Evolutionary conservation across 2,888 invertebrate species (phyloP).

Genomic region (Sphaerolaimus hirsutus): DNA sequence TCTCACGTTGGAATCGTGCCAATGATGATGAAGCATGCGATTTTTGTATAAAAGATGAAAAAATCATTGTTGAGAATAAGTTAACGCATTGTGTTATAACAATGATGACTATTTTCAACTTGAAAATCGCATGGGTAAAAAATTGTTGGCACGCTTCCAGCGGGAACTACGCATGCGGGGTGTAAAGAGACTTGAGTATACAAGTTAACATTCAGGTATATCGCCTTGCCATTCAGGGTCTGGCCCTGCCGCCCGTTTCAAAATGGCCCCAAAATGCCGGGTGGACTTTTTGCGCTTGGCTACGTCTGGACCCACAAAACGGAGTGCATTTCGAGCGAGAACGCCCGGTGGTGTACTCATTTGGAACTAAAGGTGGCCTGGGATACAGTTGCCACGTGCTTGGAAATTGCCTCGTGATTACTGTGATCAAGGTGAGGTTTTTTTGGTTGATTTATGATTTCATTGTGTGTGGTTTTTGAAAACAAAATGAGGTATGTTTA

Average conservation of each 20-base stretch:
- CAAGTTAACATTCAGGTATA: too few species aligned
- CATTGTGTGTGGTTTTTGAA: background rate
- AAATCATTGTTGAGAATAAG: too few species aligned
- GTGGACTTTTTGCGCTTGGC: slow-evolving; percentile 98
- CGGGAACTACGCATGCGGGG: too few species aligned
- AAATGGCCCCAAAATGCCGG: slow-evolving; percentile 98
- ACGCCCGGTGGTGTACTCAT: slow-evolving; percentile 94
- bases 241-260: slow-evolving; percentile 82
- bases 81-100: too few species aligned
- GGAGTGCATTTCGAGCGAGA: slow-evolving; percentile 94
- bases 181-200: too few species aligned
- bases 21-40: too few species aligned
- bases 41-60: too few species aligned
- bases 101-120: too few species aligned
- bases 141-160: too few species aligned
- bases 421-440: slow-evolving; percentile 15
- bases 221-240: slow-evolving; percentile 43
- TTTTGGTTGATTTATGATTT: slow-evolving; percentile 11
- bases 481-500: too few species aligned
- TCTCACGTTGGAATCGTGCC: too few species aligned
- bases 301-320: slow-evolving; percentile 88
- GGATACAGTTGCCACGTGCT: slow-evolving; percentile 98
- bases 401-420: slow-evolving; percentile 81
- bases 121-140: too few species aligned
- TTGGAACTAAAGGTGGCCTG: slow-evolving; percentile 87